Conservation (phyloP, 2,113 vertebrate genomes). For the Oryzias javanicus region DNA sequence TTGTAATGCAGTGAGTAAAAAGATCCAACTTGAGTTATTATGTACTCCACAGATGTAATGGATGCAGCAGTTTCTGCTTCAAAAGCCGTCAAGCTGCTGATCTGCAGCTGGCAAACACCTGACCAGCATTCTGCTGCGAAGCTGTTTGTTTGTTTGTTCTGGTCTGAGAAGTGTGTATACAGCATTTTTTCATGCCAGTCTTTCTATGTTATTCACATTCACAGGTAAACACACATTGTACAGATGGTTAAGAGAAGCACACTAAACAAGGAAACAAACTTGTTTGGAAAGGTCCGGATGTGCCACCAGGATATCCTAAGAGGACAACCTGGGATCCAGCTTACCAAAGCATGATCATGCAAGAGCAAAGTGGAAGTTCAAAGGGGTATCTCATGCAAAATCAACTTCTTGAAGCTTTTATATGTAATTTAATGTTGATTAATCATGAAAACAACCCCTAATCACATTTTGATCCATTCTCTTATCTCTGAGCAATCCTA, state of each 20-base stretch:
- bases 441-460: too few species aligned
- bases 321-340: conserved; percentile 11
- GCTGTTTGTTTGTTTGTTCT: conserved; percentile 55
- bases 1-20: too few species aligned
- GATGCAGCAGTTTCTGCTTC: conserved; percentile 2
- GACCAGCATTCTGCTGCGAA: conserved; percentile 39
- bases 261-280: conserved; percentile 31
- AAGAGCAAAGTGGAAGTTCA: too few species aligned
- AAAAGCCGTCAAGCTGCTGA: conserved; percentile 30
- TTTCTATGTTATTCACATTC: not conserved
- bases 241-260: conserved; percentile 5
- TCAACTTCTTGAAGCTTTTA: too few species aligned
- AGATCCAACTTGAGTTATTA: too few species aligned
- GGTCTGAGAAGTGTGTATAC: conserved; percentile 41
- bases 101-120: conserved; percentile 40
- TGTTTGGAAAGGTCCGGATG: conserved; percentile 17
- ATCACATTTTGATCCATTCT: too few species aligned
- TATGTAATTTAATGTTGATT: too few species aligned
- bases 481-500: too few species aligned
- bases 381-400: too few species aligned
- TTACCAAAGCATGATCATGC: too few species aligned
- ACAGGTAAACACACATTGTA: not conserved
- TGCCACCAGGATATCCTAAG: conserved; percentile 25
- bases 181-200: conserved; percentile 49
- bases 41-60: too few species aligned